These are phyloP conservation scores for Xiphorhynchus erythropygius DNA, from an alignment of 2,797 vertebrate genomes.

Conservation along the genomic window DNA sequence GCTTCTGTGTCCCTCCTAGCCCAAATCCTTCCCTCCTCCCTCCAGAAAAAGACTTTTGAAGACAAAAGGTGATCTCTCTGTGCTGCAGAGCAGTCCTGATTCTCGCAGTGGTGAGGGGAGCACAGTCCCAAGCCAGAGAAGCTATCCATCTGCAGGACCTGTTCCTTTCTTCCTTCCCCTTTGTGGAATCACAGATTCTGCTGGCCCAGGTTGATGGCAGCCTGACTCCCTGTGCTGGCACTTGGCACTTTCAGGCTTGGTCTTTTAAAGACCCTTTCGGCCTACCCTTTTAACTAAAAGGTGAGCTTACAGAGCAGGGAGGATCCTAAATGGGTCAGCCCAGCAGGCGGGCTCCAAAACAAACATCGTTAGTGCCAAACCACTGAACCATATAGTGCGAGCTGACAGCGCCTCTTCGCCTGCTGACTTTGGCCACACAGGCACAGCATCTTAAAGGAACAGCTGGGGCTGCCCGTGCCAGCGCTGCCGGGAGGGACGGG, in stretches of 20 bases:
- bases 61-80: background rate
- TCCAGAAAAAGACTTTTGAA: background rate
- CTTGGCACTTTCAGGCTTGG: background rate
- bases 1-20: background rate
- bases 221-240: fast-evolving
- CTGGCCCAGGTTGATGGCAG: background rate
- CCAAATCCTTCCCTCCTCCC: background rate
- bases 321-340: slow-evolving; percentile 67
- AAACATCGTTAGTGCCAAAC: slow-evolving; percentile 52
- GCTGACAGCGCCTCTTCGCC: slow-evolving; percentile 51
- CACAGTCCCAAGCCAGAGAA: fast-evolving
- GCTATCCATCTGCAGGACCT: fast-evolving
- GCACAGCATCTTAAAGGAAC: slow-evolving; percentile 14
- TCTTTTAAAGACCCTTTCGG: background rate
- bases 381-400: slow-evolving; percentile 51
- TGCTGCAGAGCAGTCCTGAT: background rate
- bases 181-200: background rate
- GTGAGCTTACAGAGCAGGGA: background rate
- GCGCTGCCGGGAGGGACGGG: background rate
- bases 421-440: slow-evolving; percentile 40
- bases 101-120: fast-evolving
- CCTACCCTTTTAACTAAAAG: slow-evolving; percentile 1
- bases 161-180: background rate
- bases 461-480: background rate
- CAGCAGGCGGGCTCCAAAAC: slow-evolving; percentile 53